Evolutionary conservation across 2,888 invertebrate genomes (phyloP), one percentile per base, ranked within the genome.

Genomic region (Camponotus fellah): DNA sequence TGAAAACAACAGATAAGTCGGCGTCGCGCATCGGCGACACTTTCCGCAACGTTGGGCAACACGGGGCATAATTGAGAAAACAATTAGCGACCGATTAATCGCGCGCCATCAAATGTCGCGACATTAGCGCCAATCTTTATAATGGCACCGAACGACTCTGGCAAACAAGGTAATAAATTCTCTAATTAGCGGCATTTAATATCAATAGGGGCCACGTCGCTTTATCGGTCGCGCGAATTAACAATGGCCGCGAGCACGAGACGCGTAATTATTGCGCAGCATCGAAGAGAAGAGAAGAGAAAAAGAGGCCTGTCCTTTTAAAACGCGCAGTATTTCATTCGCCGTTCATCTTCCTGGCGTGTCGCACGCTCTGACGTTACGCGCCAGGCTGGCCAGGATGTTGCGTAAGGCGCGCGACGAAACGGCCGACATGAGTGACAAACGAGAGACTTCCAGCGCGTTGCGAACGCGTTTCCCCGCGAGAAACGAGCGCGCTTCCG

Each of bases 141-240:
- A 66, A 62, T 43, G 69, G 84, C 68, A 37, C 32, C 72, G 77
- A 62, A 53, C 60, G 82, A 56, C 56, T 64, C 40, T 8, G 69
- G 21, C 77, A 84, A 86, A 87, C 86, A 81, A 75, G 84, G 82
- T 86, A 87, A 88, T 86, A 83, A 84, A 82, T 68, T 81, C 83
- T 76, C 79, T 87, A 89, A 89, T 89, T 89, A 88, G 84, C 75
- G 64, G 65, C 79, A 65, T 80, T 85, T 75, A 85, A 82, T 87
- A 87, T 84, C 82, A 82, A 87, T 75, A 74, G 79, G 26, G 64
- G 40, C 68, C 5, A 14, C 56, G 60, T 32, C 69, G 81, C 69
- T 84, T 85, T 85, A 88, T 86, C 88, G 8, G 74, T 71, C 81
- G 53, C 74, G 64, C 79, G 77, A 86, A 86, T 88, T 85, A 85